Evolutionary conservation across 2,888 invertebrate species (phyloP).

Genomic region (Lycaena phlaeas): DNA sequence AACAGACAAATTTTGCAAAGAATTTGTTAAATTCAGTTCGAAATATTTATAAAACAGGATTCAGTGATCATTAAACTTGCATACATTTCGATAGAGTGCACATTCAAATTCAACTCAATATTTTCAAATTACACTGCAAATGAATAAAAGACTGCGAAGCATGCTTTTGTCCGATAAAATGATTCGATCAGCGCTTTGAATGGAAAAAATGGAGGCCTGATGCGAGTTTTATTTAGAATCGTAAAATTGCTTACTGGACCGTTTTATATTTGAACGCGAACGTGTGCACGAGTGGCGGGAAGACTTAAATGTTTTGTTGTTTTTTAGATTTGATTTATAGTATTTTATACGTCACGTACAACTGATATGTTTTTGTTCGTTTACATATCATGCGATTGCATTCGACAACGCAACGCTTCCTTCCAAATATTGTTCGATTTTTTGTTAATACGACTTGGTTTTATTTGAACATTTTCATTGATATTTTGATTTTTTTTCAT

Average conservation of each 20-base stretch:
- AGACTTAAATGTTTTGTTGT: not conserved
- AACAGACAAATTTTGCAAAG: no score
- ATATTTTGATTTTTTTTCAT: no score
- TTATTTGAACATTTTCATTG: no score
- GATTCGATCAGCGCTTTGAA: constrained; percentile 14
- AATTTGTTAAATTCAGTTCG: not conserved
- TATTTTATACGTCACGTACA: no score
- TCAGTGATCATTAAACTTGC: constrained; percentile 4
- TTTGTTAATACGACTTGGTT: no score
- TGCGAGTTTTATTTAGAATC: constrained; percentile 12
- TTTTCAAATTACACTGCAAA: constrained; percentile 17
- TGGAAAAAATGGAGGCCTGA: constrained; percentile 13
- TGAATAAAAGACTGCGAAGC: constrained; percentile 14
- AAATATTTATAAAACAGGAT: not conserved
- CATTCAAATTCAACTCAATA: constrained; percentile 15
- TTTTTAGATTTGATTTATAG: not conserved
- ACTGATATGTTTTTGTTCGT: no score
- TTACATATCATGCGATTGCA: no score
- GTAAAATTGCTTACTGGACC: constrained; percentile 8
- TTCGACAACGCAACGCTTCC: no score
- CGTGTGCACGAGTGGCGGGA: not conserved
- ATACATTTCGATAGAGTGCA: constrained; percentile 1
- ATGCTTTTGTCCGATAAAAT: constrained; percentile 16
- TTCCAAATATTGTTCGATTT: no score
- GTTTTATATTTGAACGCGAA: constrained; percentile 2